Conservation (phyloP, 2,888 invertebrate species). For the Matsumyia berberina region DNA sequence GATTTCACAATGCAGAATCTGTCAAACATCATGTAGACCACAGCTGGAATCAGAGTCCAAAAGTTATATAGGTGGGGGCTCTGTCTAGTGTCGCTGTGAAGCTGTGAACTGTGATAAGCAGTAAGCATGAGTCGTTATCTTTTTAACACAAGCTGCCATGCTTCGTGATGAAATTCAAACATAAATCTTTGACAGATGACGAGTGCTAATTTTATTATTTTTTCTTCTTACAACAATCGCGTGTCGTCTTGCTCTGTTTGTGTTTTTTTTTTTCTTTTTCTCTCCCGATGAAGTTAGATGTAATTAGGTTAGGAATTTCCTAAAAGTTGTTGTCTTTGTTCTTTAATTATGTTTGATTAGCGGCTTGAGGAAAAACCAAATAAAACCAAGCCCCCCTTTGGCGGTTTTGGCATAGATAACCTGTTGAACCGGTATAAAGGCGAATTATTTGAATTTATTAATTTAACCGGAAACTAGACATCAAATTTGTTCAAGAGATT, state of each 20-base stretch:
- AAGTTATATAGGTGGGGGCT: conserved; percentile 18
- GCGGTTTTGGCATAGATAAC: not conserved
- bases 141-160: not conserved
- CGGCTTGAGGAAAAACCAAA: not conserved
- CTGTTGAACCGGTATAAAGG: not conserved
- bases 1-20: conserved; percentile 9
- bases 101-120: conserved; percentile 10
- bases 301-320: not conserved
- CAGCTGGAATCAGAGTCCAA: conserved; percentile 24
- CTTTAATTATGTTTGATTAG: conserved; percentile 14
- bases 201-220: not conserved
- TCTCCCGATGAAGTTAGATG: not conserved
- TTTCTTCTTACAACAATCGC: conserved; percentile 5
- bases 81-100: not conserved
- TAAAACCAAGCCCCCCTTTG: not conserved
- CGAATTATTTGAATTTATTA: too few species aligned
- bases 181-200: not conserved
- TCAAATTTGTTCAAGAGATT: too few species aligned
- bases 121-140: conserved; percentile 4
- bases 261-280: conserved; percentile 13
- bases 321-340: conserved; percentile 6
- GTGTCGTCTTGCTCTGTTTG: not conserved
- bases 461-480: too few species aligned
- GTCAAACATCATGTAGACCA: conserved; percentile 15
- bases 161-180: conserved; percentile 17